A percentile compares a stretch with the other conserved stretches of the same genome.
These are phyloP conservation scores for Scolopax mira DNA, from an alignment of 2,113 vertebrate species.

Conservation along the genomic window DNA sequence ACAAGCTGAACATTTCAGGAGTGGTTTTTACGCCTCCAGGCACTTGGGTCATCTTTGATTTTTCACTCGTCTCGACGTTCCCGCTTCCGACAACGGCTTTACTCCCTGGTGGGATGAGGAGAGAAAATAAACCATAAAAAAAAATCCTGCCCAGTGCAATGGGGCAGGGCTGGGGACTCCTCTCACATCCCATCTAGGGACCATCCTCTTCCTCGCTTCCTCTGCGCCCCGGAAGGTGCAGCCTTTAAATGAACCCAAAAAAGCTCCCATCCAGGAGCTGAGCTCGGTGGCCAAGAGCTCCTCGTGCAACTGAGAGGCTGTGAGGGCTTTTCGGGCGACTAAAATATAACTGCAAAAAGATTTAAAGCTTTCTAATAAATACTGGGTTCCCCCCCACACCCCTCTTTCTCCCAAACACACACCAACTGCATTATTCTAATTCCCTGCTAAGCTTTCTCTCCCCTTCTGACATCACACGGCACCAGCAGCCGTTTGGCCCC, in stretches of 20 bases:
- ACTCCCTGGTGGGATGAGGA: background rate
- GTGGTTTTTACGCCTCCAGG: constrained; percentile 21
- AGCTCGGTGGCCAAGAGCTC: background rate
- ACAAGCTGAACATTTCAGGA: constrained; percentile 5
- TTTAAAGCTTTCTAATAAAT: constrained; percentile 60
- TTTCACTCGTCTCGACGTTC: constrained; percentile 3
- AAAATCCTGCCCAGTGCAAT: background rate
- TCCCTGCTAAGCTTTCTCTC: constrained; percentile 55
- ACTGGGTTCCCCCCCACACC: background rate
- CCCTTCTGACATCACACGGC: constrained; percentile 57
- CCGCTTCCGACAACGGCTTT: background rate
- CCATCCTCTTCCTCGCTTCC: background rate
- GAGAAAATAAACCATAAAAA: background rate
- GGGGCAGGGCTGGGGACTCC: background rate
- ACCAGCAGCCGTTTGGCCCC: constrained; percentile 62
- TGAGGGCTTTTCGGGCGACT: background rate
- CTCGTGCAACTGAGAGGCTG: background rate
- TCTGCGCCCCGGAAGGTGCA: background rate
- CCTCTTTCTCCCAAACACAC: background rate
- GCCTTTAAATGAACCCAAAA: background rate
- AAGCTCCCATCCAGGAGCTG: background rate
- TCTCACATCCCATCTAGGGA: background rate
- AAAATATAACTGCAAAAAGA: constrained; percentile 13
- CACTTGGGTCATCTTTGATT: constrained; percentile 37
- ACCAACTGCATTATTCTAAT: constrained; percentile 55